phyloP scores from a whole-genome alignment of 1,140 invertebrate species.

The Melipona quadrifasciata region DNA sequence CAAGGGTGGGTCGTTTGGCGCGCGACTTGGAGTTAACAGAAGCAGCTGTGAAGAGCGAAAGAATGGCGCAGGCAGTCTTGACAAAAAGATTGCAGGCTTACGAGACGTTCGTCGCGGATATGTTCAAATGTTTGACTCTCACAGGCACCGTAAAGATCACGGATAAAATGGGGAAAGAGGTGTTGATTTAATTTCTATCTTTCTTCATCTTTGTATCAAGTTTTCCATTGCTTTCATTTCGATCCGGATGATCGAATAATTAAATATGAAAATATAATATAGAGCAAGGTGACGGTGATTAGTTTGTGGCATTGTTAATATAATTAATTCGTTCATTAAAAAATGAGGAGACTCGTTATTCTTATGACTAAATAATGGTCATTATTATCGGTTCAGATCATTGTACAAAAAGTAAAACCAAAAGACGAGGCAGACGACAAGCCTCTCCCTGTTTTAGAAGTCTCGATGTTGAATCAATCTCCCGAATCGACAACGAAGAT shows the following conservation, averaged over 20 bases:
- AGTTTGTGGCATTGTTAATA: neutral
- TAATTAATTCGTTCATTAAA: neutral
- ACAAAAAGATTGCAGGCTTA: neutral
- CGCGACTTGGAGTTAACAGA: slow-evolving; percentile 19
- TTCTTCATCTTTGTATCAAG: neutral
- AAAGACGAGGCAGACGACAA: slow-evolving; percentile 7
- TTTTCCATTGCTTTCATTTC: neutral
- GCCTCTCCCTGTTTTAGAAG: neutral
- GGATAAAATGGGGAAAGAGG: neutral
- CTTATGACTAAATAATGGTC: neutral
- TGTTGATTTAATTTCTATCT: neutral
- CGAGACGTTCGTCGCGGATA: slow-evolving; percentile 7
- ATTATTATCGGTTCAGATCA: neutral
- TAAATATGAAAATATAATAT: neutral
- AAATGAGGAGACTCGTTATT: neutral
- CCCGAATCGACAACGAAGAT: no score
- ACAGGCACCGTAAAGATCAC: neutral
- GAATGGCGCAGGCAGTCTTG: neutral
- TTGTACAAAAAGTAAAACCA: neutral
- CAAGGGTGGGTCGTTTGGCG: neutral
- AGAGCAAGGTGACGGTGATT: neutral
- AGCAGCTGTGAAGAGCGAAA: neutral
- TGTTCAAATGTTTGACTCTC: neutral
- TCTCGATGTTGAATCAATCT: neutral
- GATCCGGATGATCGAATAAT: neutral